Evolutionary conservation across 2,888 invertebrate genomes (phyloP).

Genomic region (Trachelus troglodyta): DNA sequence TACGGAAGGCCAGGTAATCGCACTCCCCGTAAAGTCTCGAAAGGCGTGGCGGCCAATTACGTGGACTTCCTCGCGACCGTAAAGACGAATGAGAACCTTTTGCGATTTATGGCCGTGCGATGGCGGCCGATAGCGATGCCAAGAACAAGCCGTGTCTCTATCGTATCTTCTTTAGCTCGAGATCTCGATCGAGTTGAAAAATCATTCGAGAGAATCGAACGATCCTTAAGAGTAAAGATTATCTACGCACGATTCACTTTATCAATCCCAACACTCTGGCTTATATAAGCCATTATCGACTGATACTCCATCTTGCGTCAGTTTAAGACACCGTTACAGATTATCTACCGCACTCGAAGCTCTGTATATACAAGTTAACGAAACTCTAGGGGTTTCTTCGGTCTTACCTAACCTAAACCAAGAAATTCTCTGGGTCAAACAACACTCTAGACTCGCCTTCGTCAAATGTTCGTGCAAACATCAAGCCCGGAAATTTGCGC

Average conservation of each 20-base stretch:
- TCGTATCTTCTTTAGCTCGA: background rate
- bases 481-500: conserved; percentile 51
- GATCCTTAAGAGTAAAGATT: background rate
- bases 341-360: background rate
- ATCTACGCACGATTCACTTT: background rate
- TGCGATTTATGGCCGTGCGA: background rate
- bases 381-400: background rate
- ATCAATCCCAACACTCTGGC: background rate
- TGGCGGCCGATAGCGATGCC: background rate
- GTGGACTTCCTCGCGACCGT: background rate
- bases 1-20: conserved; percentile 26
- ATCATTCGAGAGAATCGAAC: background rate
- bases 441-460: background rate
- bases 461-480: background rate
- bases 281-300: background rate
- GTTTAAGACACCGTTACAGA: background rate
- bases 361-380: background rate
- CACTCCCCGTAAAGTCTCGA: conserved; percentile 18
- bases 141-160: background rate
- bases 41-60: conserved; percentile 39
- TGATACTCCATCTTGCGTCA: background rate
- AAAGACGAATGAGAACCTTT: background rate
- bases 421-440: background rate
- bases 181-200: background rate
- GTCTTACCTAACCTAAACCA: background rate